Evolutionary conservation across 2,888 invertebrate genomes (phyloP), one percentile per base, ranked within the genome.

Genomic region (Catocala sponsa): DNA sequence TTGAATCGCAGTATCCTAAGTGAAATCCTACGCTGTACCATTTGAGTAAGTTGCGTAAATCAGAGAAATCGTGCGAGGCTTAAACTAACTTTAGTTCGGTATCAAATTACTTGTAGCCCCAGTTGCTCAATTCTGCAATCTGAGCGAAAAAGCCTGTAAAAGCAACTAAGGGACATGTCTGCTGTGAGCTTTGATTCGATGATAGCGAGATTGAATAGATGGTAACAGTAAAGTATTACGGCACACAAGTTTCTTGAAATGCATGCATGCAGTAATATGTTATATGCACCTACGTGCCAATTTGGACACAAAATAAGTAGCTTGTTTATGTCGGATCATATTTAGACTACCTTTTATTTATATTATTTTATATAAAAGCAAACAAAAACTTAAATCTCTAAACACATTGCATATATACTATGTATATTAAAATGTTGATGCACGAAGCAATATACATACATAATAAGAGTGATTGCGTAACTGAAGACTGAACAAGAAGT

Each of bases 1-100:
- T 84, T 44, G 81, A 79, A 78, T 76, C 77, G 78, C 76, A 68
- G 76, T 81, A 73, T 79, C 67, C 76, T 73, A 73, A 74, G 74
- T 72, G 70, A 79, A 78, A 78, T 78, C 79, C 79, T 78, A 77
- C 75, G 77, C 75, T 67, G 63, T 64, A 79, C 77, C 68, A 70
- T 72, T 78, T 72, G 65, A 70, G 71, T 62, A 57, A 76, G 75
- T 78, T 77, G 77, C 79, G 75, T 79, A 77, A 77, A 76, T 77
- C 75, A 76, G 74, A 62, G 44, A 70, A 75, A 70, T 78, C 75
- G 79, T 78, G 78, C 70, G 68, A 66, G 64, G 63, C 56, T 78
- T 77, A 38, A 38, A 38, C 35, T 38, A 69, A 74, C 60, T 78
- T 73, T 69, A 73, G 66, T 70, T 73, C 57, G 62, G 64, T 78